Base-by-base conservation (phyloP, 1,140 invertebrate species). In the Diorhabda elongata region DNA sequence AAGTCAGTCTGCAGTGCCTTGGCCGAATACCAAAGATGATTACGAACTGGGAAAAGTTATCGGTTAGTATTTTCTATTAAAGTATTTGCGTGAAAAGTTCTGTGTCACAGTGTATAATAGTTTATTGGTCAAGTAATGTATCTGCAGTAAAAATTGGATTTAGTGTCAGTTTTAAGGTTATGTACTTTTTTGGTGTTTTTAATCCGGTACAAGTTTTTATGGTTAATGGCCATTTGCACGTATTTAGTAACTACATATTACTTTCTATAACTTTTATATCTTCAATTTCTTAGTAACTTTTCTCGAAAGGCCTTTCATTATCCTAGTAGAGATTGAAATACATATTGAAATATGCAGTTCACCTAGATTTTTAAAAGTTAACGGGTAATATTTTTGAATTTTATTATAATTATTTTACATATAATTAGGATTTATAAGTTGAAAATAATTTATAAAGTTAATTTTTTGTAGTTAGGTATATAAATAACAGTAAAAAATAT, bases 11-110 rank as follows among this genome's bases (percentile, higher is more conserved):
- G 83, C 84, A 78, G 84, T 85, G 75, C 87, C 88, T 71, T 98
- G 96, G 96, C 91, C 95, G 67, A 97, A 96, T 84, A 89, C 88
- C 75, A 93, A 94, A 82, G 92, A 97, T 78, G 94, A 96, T 80
- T 98, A 98, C 84, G 95, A 97, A 83, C 85, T 98, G 68, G 89
- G 90, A 77, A 95, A 98, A 85, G 92, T 98, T 77, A 98, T 98
- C 77, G 96, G 96, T 77, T 68, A 71, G 77, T 80, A 77, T 75
- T 71, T 57, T 52, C 42, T 57, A 61, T 63, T 47, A 66, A 71
- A 43, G 8, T 61, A 58, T 72, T 61, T 45, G 5, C 58, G 42
- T 56, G 26, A 69, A 71, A 69, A 71, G 61, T 44, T 9, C 67
- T 72, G 68, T 57, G 58, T 42, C 63, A 71, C 63, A 59, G 58